A percentile compares a stretch with the other conserved stretches of the same genome.
Evolutionary conservation across 2,797 vertebrate species (phyloP).

Genomic region (Yasuhikotakia modesta): DNA sequence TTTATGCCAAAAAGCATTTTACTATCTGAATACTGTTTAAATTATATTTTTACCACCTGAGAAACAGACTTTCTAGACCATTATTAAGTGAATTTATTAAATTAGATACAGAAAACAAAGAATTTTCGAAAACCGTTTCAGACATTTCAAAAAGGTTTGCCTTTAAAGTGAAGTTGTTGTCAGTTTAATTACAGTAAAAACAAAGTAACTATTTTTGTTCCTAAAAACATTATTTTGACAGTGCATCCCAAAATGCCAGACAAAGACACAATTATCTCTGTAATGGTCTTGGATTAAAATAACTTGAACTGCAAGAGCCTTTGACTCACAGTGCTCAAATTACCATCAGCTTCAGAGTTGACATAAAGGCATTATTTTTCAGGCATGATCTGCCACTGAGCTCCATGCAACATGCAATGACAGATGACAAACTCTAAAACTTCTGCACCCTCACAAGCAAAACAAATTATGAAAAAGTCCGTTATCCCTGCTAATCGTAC

Average conservation of each 20-base stretch:
- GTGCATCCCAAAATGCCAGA: constrained; percentile 15
- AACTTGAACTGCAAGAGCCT: background rate
- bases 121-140: background rate
- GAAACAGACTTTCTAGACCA: background rate
- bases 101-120: background rate
- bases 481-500: background rate
- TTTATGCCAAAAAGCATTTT: background rate
- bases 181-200: constrained; percentile 14
- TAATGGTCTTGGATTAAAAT: constrained; percentile 23
- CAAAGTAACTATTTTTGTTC: background rate
- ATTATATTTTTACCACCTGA: background rate
- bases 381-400: background rate
- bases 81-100: background rate
- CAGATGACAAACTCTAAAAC: background rate
- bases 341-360: background rate
- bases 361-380: background rate
- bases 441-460: background rate
- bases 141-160: background rate
- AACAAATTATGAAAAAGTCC: constrained; percentile 2
- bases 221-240: background rate
- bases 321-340: background rate
- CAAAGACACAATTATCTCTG: constrained; percentile 25
- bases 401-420: background rate
- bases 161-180: background rate
- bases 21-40: background rate